Evolutionary conservation across 2,113 vertebrate species (phyloP), one percentile per base, ranked within the genome.

Genomic region (Chaetura pelagica): DNA sequence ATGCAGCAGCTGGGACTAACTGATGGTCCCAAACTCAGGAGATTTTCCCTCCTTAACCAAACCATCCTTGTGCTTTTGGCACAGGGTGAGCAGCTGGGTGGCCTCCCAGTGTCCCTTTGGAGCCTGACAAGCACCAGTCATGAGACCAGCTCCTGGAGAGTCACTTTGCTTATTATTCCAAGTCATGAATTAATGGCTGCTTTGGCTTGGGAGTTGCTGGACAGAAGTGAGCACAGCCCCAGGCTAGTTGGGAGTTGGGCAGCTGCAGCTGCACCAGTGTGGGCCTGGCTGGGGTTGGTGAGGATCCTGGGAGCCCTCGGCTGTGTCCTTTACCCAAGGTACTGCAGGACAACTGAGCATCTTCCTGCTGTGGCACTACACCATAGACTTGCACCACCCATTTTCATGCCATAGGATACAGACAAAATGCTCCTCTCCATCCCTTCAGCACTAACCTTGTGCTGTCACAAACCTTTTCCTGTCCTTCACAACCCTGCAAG

Each of bases 381-480:
- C 22, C 4, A 1, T 23, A n/a, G 21, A 32, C 29, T 24, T n/a
- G 32, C 52, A 7, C 38, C 1, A 0, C 44, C 12, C 0, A 0
- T n/a, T 52, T 29, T 40, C 21, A 30, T 2, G 0, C 24, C 15
- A 0, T 1, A 2, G 40, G 40, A 30, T 13, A 10, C 30, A 27
- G 44, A 49, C 44, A 40, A 27, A 51, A 72, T 35, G 7, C 55
- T 52, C 46, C 44, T 40, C 57, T 44, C 30, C 58, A 72, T 35
- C 35, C 4, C 32, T 34, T 30, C 68, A 63, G 68, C 55, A 40
- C 10, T 61, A 29, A 18, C 35, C 23, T 38, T 7, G 38, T 18
- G 38, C 18, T 57, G 40, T 34, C 51, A 32, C 58, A 46, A 42
- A 34, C 68, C 67, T n/a, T 18, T 24, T 72, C 35, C 57, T 34